Evolutionary conservation across 1,140 invertebrate genomes (phyloP), one percentile per base, ranked within the genome.

Genomic region (Papilio dardanus): DNA sequence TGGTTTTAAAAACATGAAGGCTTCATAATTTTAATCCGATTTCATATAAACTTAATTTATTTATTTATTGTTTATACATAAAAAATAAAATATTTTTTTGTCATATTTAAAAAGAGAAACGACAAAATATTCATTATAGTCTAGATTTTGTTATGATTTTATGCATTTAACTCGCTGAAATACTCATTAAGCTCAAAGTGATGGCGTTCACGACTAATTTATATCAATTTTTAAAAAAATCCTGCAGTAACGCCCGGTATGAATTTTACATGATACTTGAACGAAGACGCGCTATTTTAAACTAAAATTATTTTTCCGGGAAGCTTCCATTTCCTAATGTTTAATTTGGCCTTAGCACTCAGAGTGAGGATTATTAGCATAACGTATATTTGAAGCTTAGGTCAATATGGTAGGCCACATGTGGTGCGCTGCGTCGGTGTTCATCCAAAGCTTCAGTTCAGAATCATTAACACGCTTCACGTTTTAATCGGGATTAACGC

Each of bases 381-480:
- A 19, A 7, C 19, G 21, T 37, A 8, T 19, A 69, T 69, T 69
- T 69, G 66, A 24, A 35, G 67, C 35, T 69, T 69, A 40, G 19
- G 33, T 68, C 33, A 68, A 69, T 69, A 69, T 35, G 67, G 19
- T 69, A 62, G 0, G 19, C 33, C 67, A 12, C n/a, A 35, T 40
- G 67, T 69, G 67, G 67, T 69, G 14, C 35, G 33, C 3, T 21
- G 35, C 35, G 35, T 6, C 33, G 35, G n/a, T 40, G 67, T 69
- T 40, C 67, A 69, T 69, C 21, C 21, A 35, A 35, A 69, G 67
- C 67, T 40, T 5, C 67, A 40, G 31, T 40, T 24, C 33, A 40
- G 67, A 69, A 69, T 69, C 33, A 69, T 69, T 69, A 69, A 69
- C 67, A 69, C 67, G 67, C 67, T 69, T 69, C 67, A 69, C 42